A percentile compares a stretch with the other conserved stretches of the same genome.
Evolutionary conservation across 2,113 vertebrate genomes (phyloP).

Genomic region (Xyliphius kryptos): DNA sequence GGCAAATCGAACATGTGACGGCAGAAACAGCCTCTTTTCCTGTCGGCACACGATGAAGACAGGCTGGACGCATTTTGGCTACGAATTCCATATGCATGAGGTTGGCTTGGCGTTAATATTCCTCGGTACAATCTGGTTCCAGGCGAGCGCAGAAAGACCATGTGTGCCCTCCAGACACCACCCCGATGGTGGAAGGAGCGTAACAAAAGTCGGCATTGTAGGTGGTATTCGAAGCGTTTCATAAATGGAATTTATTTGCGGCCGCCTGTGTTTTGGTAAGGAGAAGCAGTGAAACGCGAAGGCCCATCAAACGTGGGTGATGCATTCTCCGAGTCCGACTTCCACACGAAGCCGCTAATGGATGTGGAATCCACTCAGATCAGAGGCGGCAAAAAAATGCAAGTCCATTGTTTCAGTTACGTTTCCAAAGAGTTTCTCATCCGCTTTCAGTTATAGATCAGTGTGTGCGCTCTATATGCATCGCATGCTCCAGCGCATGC

Average conservation of each 20-base stretch:
- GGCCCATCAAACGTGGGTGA: neutral
- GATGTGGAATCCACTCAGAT: conserved; percentile 1
- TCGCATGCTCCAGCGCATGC: conserved; percentile 14
- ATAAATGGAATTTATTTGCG: conserved; percentile 29
- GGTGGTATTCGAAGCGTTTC: neutral
- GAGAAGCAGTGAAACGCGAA: conserved; percentile 7
- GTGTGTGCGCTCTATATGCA: conserved; percentile 16
- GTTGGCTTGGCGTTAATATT: conserved; percentile 10
- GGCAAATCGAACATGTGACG: conserved; percentile 30
- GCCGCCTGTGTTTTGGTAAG: conserved; percentile 7
- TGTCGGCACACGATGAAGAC: conserved; percentile 5
- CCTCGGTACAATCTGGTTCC: neutral
- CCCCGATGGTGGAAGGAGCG: neutral
- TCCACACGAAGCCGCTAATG: conserved; percentile 19
- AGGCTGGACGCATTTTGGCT: conserved; percentile 12
- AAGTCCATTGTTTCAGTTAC: conserved; percentile 24
- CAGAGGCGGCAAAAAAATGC: conserved; percentile 4
- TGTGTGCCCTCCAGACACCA: neutral
- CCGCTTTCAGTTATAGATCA: conserved; percentile 13
- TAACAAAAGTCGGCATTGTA: conserved; percentile 11
- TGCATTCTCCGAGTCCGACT: conserved; percentile 7
- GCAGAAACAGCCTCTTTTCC: conserved; percentile 22
- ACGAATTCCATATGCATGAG: conserved; percentile 11
- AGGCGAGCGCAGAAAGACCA: conserved; percentile 3
- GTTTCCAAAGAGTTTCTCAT: conserved; percentile 20